Percentiles rank a stretch among this genome's conserved stretches.
phyloP scores from a whole-genome alignment of 2,888 invertebrate genomes.

The Pachliopta kotzebuea region DNA sequence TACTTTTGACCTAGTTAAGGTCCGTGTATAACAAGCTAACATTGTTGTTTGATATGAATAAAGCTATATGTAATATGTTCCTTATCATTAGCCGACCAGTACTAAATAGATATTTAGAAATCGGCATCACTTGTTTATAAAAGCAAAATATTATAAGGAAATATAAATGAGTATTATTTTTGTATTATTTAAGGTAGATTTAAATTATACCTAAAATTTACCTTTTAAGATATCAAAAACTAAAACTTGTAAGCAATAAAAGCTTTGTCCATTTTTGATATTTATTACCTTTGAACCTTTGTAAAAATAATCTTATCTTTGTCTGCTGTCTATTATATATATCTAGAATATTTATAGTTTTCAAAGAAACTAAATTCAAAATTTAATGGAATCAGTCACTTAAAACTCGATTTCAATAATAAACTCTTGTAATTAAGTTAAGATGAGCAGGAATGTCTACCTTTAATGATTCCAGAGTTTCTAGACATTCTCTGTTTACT shows the following conservation, averaged over 20 bases:
- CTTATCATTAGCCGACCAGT: background rate
- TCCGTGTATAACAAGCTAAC: background rate
- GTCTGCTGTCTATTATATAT: no score
- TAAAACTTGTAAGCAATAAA: no score
- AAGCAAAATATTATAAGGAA: no score
- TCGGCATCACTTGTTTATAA: no score
- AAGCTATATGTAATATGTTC: background rate
- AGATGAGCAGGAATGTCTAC: background rate
- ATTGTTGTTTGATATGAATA: background rate
- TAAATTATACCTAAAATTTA: no score
- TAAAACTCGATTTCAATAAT: background rate
- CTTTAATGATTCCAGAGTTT: conserved; percentile 3
- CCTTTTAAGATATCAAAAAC: no score
- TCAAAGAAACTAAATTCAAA: background rate
- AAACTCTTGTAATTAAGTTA: background rate
- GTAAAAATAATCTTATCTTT: no score
- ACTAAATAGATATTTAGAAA: no score
- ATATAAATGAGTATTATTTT: no score
- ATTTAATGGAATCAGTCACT: background rate
- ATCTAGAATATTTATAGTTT: no score
- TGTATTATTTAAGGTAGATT: no score
- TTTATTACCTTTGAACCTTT: background rate
- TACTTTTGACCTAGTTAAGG: background rate
- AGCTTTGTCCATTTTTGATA: background rate
- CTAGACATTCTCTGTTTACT: background rate